Evolutionary conservation across 2,113 vertebrate species (phyloP).

Genomic region (Sinosuthora webbiana): DNA sequence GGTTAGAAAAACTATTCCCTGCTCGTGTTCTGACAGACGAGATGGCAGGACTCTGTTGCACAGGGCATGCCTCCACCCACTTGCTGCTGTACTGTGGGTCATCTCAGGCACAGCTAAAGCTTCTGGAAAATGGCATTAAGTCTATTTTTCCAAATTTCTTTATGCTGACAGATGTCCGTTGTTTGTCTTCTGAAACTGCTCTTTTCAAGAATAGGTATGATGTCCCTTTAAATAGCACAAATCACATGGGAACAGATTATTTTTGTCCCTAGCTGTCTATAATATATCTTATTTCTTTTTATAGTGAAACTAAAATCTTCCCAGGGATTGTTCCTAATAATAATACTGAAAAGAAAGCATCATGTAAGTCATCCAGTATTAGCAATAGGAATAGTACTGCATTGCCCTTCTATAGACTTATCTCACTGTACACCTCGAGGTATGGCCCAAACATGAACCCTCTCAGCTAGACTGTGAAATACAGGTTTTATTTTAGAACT

Average conservation of each 20-base stretch:
- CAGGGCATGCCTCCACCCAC: neutral
- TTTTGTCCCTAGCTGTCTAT: conserved; percentile 43
- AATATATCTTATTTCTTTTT: neutral
- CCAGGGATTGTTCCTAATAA: conserved; percentile 54
- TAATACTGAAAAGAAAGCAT: conserved; percentile 19
- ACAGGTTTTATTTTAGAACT: conserved; percentile 19
- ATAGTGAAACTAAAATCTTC: conserved; percentile 46
- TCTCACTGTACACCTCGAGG: neutral
- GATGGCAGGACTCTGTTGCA: neutral
- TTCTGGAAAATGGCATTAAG: neutral
- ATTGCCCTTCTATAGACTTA: neutral
- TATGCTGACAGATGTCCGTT: neutral
- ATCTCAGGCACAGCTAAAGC: neutral
- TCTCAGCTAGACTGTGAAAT: neutral
- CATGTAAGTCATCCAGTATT: neutral
- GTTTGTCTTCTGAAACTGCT: neutral
- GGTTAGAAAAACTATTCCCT: neutral
- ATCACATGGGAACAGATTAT: conserved; percentile 22
- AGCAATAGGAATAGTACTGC: neutral
- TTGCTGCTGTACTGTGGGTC: neutral
- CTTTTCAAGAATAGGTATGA: conserved; percentile 21
- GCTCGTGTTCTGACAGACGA: neutral
- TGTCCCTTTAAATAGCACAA: conserved; percentile 46
- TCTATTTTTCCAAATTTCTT: neutral
- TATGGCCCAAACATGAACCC: neutral